A percentile compares a stretch with the other conserved stretches of the same genome.
phyloP scores from a whole-genome alignment of 2,797 vertebrate species.

The Labroides dimidiatus region DNA sequence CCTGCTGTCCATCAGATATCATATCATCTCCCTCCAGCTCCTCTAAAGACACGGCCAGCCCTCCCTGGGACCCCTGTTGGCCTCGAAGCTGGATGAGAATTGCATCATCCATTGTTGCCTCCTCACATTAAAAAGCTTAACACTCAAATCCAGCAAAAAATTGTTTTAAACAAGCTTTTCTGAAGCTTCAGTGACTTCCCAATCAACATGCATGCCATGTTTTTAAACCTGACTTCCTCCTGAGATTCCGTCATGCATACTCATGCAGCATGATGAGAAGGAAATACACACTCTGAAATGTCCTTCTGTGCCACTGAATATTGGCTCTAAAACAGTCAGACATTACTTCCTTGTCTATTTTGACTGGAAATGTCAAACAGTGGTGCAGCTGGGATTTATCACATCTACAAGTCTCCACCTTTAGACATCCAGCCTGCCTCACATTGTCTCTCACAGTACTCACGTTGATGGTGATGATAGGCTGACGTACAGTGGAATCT shows the following conservation, averaged over 20 bases:
- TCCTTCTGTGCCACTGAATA: neutral
- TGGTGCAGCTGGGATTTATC: neutral
- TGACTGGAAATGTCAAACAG: neutral
- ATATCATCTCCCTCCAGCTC: constrained; percentile 63
- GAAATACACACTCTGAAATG: neutral
- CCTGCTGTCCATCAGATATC: constrained; percentile 66
- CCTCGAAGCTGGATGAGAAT: constrained; percentile 37
- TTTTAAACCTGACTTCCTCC: constrained; percentile 14
- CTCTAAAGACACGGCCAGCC: constrained; percentile 3
- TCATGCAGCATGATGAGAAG: constrained; percentile 1
- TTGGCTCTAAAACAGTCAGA: neutral
- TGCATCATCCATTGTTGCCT: constrained; percentile 66
- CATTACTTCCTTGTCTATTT: constrained; percentile 10
- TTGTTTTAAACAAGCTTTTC: neutral
- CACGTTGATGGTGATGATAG: neutral
- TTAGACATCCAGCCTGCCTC: neutral
- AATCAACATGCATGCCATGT: neutral
- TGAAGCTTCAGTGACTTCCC: neutral
- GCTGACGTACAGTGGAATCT: neutral
- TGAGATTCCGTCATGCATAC: fast-evolving
- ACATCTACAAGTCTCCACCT: neutral
- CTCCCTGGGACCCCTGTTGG: constrained; percentile 27
- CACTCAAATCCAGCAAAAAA: neutral
- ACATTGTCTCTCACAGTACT: constrained; percentile 5
- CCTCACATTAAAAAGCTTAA: neutral